A percentile compares a stretch with the other conserved stretches of the same genome.
Evolutionary conservation across 2,888 invertebrate species (phyloP).

Genomic region (Agonopterix heracliana): DNA sequence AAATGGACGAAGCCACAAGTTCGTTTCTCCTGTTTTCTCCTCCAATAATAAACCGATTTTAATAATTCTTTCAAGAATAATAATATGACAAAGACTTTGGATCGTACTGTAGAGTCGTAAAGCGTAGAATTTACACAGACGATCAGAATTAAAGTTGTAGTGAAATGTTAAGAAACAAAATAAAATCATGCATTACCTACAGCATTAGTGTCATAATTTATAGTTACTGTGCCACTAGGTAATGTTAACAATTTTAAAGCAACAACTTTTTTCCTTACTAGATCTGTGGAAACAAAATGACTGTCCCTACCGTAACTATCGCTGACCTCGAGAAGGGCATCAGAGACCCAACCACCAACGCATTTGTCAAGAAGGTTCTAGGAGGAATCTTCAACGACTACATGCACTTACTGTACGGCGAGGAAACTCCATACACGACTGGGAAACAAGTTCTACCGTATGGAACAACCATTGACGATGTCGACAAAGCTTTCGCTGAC

Average conservation of each 20-base stretch:
- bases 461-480: constrained; percentile 40
- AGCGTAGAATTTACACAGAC: too few relatives aligned
- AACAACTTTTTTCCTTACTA: background rate
- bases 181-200: too few relatives aligned
- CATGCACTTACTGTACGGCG: constrained; percentile 59
- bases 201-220: too few relatives aligned
- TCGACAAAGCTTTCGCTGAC: constrained; percentile 39
- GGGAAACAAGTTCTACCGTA: constrained; percentile 53
- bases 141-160: too few relatives aligned
- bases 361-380: constrained; percentile 44
- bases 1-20: too few relatives aligned
- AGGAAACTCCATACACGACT: constrained; percentile 59
- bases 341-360: constrained; percentile 37
- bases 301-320: constrained; percentile 48
- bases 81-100: too few relatives aligned
- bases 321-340: constrained; percentile 45
- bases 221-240: too few relatives aligned
- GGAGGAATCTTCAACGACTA: constrained; percentile 58
- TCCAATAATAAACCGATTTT: too few relatives aligned
- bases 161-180: too few relatives aligned
- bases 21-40: too few relatives aligned
- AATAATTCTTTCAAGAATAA: too few relatives aligned
- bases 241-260: constrained; percentile 20
- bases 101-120: too few relatives aligned
- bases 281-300: constrained; percentile 30